Percentiles rank a stretch among this genome's conserved stretches.
These are phyloP conservation scores for Salminus brasiliensis DNA, from an alignment of 2,113 vertebrate species.

Conservation along the genomic window DNA sequence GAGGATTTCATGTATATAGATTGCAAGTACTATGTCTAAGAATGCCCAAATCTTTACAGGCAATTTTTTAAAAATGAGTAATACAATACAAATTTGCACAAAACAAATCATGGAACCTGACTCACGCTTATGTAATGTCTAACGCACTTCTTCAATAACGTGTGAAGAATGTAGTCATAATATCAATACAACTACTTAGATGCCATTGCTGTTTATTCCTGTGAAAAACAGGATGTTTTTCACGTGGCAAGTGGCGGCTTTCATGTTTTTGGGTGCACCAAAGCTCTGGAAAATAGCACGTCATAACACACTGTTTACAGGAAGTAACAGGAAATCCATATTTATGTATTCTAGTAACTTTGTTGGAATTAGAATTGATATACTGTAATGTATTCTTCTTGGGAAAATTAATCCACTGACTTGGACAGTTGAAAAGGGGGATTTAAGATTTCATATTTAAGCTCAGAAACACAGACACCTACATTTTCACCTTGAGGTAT, in stretches of 20 bases:
- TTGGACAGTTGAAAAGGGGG: not conserved
- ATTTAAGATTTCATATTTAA: too few relatives aligned
- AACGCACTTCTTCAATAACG: slow-evolving; percentile 1
- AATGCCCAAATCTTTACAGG: not conserved
- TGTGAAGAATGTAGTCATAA: slow-evolving; percentile 19
- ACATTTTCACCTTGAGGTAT: too few relatives aligned
- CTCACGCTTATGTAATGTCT: slow-evolving; percentile 3
- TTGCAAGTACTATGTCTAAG: too few relatives aligned
- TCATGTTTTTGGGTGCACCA: slow-evolving; percentile 53
- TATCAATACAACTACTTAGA: slow-evolving; percentile 26
- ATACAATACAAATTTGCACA: not conserved
- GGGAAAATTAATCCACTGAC: not conserved
- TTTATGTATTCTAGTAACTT: slow-evolving; percentile 38
- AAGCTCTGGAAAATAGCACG: slow-evolving; percentile 60
- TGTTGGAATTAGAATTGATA: slow-evolving; percentile 21
- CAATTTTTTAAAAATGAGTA: not conserved
- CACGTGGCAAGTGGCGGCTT: slow-evolving; percentile 43
- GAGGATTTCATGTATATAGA: too few relatives aligned
- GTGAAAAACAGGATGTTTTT: slow-evolving; percentile 73
- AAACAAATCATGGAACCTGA: slow-evolving; percentile 5
- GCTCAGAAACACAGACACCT: too few relatives aligned
- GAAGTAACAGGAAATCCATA: slow-evolving; percentile 61
- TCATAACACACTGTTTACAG: slow-evolving; percentile 69
- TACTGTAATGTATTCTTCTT: not conserved
- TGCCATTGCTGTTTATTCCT: slow-evolving; percentile 68